These are phyloP conservation scores for Apodemia mormo DNA, from an alignment of 2,888 invertebrate genomes.

Conservation along the genomic window DNA sequence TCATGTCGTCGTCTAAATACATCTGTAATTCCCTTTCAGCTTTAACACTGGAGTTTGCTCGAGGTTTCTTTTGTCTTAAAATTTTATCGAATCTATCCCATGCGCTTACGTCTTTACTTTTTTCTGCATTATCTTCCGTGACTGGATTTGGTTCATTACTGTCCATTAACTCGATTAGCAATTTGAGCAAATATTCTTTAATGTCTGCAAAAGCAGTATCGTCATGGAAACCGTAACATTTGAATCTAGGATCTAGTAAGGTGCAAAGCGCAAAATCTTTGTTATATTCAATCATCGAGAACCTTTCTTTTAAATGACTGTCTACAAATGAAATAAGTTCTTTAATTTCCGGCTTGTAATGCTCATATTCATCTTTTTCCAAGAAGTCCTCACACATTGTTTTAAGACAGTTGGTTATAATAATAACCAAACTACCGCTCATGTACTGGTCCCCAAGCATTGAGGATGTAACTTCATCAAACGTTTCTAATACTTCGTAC, in stretches of 20 bases:
- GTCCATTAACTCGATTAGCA: neutral
- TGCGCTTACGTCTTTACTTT: constrained; percentile 19
- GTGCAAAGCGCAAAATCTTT: constrained; percentile 12
- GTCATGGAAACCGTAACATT: constrained; percentile 10
- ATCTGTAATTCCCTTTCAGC: constrained; percentile 23
- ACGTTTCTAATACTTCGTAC: neutral
- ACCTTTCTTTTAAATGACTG: constrained; percentile 5
- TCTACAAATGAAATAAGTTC: neutral
- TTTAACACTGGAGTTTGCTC: constrained; percentile 2
- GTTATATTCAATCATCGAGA: constrained; percentile 4
- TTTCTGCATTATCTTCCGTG: neutral
- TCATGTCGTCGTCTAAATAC: constrained; percentile 24
- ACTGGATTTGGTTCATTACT: neutral
- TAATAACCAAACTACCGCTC: constrained; percentile 1
- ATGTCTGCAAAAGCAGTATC: neutral
- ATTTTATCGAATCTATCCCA: constrained; percentile 22
- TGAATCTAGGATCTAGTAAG: constrained; percentile 11
- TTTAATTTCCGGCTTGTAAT: constrained; percentile 6
- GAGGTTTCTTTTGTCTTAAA: constrained; percentile 21
- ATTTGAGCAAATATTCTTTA: neutral
- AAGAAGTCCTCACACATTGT: constrained; percentile 5
- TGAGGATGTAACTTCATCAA: constrained; percentile 1
- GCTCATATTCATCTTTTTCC: neutral
- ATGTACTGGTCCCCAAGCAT: neutral
- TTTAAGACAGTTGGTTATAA: constrained; percentile 1